Evolutionary conservation across 2,888 invertebrate species (phyloP).

Genomic region (Lasioglossum malachurum): DNA sequence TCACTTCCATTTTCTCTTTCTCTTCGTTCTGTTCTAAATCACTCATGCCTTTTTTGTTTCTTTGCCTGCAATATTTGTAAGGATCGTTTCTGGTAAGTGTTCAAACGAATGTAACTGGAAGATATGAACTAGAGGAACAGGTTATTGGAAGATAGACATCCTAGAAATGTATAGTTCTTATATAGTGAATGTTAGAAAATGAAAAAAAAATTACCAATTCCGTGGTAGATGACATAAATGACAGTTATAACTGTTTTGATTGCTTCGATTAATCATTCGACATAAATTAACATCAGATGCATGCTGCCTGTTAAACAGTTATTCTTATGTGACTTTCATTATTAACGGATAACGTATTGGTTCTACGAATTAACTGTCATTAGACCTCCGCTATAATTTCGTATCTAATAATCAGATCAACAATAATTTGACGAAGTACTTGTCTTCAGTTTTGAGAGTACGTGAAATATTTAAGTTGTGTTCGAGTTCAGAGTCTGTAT

Average conservation of each 20-base stretch:
- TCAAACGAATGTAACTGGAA: conserved; percentile 29
- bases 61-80: conserved; percentile 78
- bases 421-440: conserved; percentile 35
- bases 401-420: conserved; percentile 33
- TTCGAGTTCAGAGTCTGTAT: not conserved
- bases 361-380: conserved; percentile 52
- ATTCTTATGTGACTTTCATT: conserved; percentile 73
- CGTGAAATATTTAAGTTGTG: not conserved
- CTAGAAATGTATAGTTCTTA: not conserved
- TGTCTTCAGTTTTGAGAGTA: conserved; percentile 43
- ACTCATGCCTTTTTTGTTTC: conserved; percentile 65
- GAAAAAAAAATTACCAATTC: conserved; percentile 24
- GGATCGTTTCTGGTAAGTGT: conserved; percentile 82
- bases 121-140: not conserved
- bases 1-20: conserved; percentile 26
- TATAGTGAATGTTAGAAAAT: not conserved
- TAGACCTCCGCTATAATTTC: conserved; percentile 55
- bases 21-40: conserved; percentile 64
- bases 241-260: conserved; percentile 36
- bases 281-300: conserved; percentile 78
- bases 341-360: conserved; percentile 70
- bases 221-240: conserved; percentile 25
- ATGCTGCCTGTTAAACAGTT: conserved; percentile 76
- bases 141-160: not conserved
- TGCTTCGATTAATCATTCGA: conserved; percentile 46